Evolutionary conservation across 2,113 vertebrate genomes (phyloP).

Genomic region (Cebidichthys violaceus): DNA sequence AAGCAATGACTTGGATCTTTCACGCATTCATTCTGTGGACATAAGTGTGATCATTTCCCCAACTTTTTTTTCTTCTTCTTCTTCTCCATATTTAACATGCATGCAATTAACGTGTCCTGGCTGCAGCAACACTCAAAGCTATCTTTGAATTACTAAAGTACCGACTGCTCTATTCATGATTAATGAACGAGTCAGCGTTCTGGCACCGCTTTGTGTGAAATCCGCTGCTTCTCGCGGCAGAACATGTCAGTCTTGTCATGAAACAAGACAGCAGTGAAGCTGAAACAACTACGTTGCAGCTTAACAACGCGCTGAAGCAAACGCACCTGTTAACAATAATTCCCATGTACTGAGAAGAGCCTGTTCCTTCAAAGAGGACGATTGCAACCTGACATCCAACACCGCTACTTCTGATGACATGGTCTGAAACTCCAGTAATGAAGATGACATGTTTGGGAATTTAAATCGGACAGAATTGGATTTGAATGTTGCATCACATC

Average conservation of each 20-base stretch:
- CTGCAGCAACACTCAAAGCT: constrained; percentile 9
- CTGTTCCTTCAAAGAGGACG: constrained; percentile 13
- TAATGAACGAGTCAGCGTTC: constrained; percentile 32
- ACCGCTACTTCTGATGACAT: constrained; percentile 20
- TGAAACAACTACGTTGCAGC: constrained; percentile 3
- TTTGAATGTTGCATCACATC: background rate
- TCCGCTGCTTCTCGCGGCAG: background rate
- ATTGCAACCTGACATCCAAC: background rate
- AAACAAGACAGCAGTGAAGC: constrained; percentile 5
- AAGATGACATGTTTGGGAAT: constrained; percentile 5
- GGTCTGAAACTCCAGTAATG: constrained; percentile 4
- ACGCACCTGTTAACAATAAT: constrained; percentile 29
- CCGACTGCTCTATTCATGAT: constrained; percentile 8
- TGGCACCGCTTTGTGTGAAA: constrained; percentile 30
- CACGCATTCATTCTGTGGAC: background rate
- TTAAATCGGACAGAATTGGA: background rate
- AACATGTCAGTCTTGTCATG: constrained; percentile 5
- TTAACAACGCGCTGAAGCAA: constrained; percentile 1
- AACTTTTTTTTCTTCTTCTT: background rate
- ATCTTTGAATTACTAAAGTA: constrained; percentile 6
- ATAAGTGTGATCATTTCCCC: background rate
- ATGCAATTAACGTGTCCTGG: background rate
- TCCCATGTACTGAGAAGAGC: background rate
- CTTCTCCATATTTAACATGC: background rate
- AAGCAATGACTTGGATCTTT: constrained; percentile 4